phyloP scores from a whole-genome alignment of 1,140 invertebrate species.

The Anthonomus grandis region DNA sequence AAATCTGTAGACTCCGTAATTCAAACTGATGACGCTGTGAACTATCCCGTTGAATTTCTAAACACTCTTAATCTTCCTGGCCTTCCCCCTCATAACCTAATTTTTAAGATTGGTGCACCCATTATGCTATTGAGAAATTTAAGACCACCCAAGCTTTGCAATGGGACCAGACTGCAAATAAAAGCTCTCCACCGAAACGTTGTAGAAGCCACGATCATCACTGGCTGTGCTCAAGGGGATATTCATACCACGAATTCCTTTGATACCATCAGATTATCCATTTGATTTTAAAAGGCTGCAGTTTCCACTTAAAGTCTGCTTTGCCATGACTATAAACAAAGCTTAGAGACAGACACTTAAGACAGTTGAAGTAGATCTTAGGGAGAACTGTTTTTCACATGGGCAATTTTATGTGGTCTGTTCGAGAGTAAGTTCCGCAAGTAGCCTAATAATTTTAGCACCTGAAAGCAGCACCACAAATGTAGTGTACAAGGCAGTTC shows the following conservation, averaged over 20 bases:
- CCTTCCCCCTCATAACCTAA: constrained; percentile 35
- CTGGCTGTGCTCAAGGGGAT: constrained; percentile 49
- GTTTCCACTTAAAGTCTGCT: constrained; percentile 52
- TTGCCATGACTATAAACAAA: constrained; percentile 56
- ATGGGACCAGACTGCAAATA: constrained; percentile 41
- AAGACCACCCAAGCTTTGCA: constrained; percentile 49
- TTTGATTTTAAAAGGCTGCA: constrained; percentile 49
- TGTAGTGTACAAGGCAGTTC: too few relatives aligned
- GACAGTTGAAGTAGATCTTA: constrained; percentile 41
- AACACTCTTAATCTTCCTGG: constrained; percentile 30
- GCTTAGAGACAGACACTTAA: constrained; percentile 51
- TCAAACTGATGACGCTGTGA: constrained; percentile 41
- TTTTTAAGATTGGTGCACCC: constrained; percentile 41
- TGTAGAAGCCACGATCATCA: constrained; percentile 51
- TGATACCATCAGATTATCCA: constrained; percentile 47
- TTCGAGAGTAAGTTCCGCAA: too few relatives aligned
- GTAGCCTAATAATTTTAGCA: too few relatives aligned
- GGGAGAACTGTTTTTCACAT: constrained; percentile 41
- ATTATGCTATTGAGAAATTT: constrained; percentile 50
- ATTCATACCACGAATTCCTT: constrained; percentile 45
- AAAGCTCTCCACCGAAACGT: constrained; percentile 41
- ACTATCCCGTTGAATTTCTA: constrained; percentile 45
- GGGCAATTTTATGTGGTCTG: constrained; percentile 45
- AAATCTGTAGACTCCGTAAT: constrained; percentile 46
- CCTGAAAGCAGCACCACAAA: too few relatives aligned